Conservation (phyloP, 2,113 vertebrate genomes). For the Ophiodon elongatus region DNA sequence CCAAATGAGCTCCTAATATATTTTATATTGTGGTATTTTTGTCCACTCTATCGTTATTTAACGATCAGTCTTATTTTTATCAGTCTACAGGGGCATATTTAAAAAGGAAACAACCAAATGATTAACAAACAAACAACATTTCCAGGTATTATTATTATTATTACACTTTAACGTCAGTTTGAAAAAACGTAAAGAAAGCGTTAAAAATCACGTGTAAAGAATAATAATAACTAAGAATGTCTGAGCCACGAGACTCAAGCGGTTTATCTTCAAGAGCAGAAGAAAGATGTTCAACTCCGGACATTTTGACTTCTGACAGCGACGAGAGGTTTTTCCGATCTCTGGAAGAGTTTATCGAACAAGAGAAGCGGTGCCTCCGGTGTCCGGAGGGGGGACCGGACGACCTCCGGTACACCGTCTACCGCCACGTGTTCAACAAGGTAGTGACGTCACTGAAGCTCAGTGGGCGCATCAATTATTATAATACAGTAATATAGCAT, state of each 20-base stretch:
- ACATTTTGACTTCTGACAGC: constrained; percentile 28
- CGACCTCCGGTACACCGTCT: constrained; percentile 76
- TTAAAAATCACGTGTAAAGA: neutral
- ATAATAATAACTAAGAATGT: constrained; percentile 34
- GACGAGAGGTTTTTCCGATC: constrained; percentile 77
- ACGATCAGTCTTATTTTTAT: too few species aligned
- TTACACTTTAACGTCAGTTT: too few species aligned
- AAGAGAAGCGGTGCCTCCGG: constrained; percentile 71
- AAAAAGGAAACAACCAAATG: neutral
- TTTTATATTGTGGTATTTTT: too few species aligned
- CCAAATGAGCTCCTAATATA: neutral
- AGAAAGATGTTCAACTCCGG: constrained; percentile 32
- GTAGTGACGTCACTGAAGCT: too few species aligned
- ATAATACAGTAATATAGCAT: neutral
- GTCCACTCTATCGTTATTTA: neutral
- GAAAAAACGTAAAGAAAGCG: too few species aligned
- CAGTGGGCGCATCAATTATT: neutral
- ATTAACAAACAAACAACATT: neutral
- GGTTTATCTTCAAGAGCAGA: neutral
- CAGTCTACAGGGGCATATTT: neutral
- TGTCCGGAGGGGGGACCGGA: constrained; percentile 69
- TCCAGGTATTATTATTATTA: too few species aligned
- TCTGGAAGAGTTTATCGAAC: constrained; percentile 70
- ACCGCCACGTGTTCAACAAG: constrained; percentile 82
- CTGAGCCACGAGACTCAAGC: neutral